Percentiles rank a stretch among this genome's conserved stretches.
Conservation (phyloP, 2,888 invertebrate species). For the Lepidochrysops patricia region DNA sequence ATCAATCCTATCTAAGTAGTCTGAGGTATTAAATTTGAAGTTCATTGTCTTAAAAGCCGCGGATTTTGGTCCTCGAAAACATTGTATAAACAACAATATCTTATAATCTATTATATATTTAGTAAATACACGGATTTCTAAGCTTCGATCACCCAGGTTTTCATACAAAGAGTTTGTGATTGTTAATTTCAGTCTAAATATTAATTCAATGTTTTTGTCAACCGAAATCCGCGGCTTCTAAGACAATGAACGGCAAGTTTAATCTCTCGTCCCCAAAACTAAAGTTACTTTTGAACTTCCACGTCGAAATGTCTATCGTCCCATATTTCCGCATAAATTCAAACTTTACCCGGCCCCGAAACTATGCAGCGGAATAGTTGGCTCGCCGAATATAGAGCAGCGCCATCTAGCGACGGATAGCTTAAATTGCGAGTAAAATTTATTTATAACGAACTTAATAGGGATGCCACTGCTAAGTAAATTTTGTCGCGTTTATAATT, state of each 20-base stretch:
- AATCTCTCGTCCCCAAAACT: constrained; percentile 44
- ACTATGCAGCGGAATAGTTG: constrained; percentile 38
- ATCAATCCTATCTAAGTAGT: neutral
- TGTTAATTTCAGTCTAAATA: neutral
- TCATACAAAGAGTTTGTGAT: neutral
- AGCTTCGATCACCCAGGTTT: neutral
- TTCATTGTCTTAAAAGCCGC: constrained; percentile 25
- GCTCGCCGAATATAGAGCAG: constrained; percentile 31
- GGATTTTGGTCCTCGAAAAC: constrained; percentile 24
- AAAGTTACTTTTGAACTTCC: constrained; percentile 31
- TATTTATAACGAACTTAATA: constrained; percentile 16
- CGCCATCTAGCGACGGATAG: constrained; percentile 52
- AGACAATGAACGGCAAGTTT: constrained; percentile 34
- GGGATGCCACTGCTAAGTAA: neutral
- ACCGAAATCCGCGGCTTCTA: constrained; percentile 24
- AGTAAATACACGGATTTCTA: neutral
- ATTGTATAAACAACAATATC: constrained; percentile 8
- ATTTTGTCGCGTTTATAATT: neutral
- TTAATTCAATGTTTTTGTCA: constrained; percentile 15
- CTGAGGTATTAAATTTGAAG: constrained; percentile 45
- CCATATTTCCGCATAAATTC: constrained; percentile 52
- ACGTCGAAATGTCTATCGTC: constrained; percentile 29
- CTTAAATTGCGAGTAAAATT: constrained; percentile 25
- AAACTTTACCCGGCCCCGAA: constrained; percentile 31
- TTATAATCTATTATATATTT: neutral